These are phyloP conservation scores for Drosophila aff. DNA, from an alignment of 1,140 invertebrate species.

Conservation along the genomic window DNA sequence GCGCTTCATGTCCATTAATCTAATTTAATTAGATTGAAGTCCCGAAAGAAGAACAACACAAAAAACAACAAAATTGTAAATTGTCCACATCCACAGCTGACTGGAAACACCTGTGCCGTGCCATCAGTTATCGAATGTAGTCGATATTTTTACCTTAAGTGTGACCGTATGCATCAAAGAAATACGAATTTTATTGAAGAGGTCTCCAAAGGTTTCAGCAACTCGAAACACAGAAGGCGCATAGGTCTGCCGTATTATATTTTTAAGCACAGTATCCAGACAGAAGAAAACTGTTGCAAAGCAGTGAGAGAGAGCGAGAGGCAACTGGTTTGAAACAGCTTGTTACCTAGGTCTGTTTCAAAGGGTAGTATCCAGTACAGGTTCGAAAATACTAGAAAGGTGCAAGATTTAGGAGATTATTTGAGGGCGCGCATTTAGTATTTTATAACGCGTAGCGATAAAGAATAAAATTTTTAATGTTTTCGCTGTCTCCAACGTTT, in stretches of 20 bases:
- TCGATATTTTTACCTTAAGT: neutral
- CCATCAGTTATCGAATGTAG: slow-evolving; percentile 9
- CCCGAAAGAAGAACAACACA: slow-evolving; percentile 8
- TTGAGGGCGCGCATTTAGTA: too few relatives aligned
- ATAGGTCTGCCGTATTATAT: neutral
- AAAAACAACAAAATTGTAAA: slow-evolving; percentile 29
- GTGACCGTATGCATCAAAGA: neutral
- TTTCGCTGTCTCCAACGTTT: too few relatives aligned
- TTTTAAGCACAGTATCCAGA: too few relatives aligned
- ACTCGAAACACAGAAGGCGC: neutral
- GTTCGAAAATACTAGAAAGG: too few relatives aligned
- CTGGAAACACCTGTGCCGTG: slow-evolving; percentile 29
- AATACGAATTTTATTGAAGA: neutral
- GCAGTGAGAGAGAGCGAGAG: too few relatives aligned
- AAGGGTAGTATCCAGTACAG: too few relatives aligned
- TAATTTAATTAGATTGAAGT: slow-evolving; percentile 38
- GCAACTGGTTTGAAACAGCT: too few relatives aligned
- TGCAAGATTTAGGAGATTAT: too few relatives aligned
- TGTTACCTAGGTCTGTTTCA: too few relatives aligned
- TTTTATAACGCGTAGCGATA: too few relatives aligned
- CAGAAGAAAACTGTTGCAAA: too few relatives aligned
- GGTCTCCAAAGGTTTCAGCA: neutral
- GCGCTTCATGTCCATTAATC: slow-evolving; percentile 50
- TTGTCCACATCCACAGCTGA: slow-evolving; percentile 32
- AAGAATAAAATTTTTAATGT: too few relatives aligned